Conservation (phyloP, 2,113 vertebrate genomes). For the Pygathrix nemaeus region DNA sequence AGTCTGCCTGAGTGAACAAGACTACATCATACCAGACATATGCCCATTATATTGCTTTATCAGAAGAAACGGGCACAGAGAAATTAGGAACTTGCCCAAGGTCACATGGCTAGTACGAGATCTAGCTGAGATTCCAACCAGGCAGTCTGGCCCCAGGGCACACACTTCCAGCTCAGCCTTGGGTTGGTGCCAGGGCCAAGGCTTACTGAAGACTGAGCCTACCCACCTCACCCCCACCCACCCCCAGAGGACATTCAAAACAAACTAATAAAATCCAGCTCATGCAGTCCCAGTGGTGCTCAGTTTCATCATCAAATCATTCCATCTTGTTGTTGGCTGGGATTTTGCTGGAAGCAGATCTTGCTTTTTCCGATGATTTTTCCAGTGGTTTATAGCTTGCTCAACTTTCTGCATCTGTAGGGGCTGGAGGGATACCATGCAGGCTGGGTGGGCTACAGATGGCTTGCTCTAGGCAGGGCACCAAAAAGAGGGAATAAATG, state of each 20-base stretch:
- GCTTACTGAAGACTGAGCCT: background rate
- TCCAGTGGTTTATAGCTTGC: background rate
- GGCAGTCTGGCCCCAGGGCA: background rate
- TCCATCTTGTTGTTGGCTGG: background rate
- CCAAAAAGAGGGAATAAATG: background rate
- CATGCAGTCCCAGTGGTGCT: background rate
- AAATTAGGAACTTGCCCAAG: background rate
- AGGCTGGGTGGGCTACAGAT: background rate
- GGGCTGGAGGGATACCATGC: background rate
- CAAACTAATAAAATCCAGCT: background rate
- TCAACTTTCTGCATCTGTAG: background rate
- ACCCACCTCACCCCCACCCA: background rate
- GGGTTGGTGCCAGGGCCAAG: fast-evolving
- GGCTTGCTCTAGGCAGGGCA: background rate
- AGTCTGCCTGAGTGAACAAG: background rate
- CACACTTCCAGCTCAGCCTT: background rate
- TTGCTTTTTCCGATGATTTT: background rate
- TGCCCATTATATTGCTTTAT: background rate
- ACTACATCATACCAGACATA: background rate
- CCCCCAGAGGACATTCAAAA: background rate
- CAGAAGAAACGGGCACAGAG: background rate
- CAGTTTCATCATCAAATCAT: background rate
- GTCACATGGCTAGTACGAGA: background rate
- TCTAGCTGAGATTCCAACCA: background rate
- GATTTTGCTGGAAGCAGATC: background rate